These are phyloP conservation scores for Sorex maritimensis DNA, from an alignment of 2,797 vertebrate species.

Conservation along the genomic window DNA sequence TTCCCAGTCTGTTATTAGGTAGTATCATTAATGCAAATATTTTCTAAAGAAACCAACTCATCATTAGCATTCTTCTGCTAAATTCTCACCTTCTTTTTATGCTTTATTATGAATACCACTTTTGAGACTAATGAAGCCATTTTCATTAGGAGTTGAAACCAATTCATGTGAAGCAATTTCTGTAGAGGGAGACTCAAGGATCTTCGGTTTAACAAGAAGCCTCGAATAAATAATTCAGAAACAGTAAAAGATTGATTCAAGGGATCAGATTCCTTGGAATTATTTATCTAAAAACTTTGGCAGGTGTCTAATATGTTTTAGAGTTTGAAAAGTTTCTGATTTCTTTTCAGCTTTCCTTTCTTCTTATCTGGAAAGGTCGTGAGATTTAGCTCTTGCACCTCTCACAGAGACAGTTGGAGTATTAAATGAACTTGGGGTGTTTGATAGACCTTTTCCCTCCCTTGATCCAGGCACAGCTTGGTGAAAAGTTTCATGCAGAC, in stretches of 20 bases:
- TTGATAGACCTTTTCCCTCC: neutral
- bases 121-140: neutral
- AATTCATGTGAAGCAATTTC: neutral
- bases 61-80: neutral
- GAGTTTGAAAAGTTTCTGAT: no score
- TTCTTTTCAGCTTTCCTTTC: no score
- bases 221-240: neutral
- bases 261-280: neutral
- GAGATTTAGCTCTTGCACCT: neutral
- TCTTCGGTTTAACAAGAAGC: neutral
- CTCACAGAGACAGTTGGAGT: neutral
- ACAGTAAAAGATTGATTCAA: neutral
- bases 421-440: neutral
- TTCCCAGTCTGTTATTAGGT: neutral
- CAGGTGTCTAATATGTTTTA: neutral
- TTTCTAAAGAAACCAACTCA: neutral
- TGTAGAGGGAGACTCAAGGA: neutral
- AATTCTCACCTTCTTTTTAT: neutral
- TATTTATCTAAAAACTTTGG: neutral
- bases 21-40: neutral
- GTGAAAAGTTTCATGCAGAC: rapidly evolving
- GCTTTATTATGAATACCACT: neutral
- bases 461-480: neutral
- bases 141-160: neutral
- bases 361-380: neutral